Base-by-base conservation (phyloP, 2,797 vertebrate species). In the Notolepis coatsorum region DNA sequence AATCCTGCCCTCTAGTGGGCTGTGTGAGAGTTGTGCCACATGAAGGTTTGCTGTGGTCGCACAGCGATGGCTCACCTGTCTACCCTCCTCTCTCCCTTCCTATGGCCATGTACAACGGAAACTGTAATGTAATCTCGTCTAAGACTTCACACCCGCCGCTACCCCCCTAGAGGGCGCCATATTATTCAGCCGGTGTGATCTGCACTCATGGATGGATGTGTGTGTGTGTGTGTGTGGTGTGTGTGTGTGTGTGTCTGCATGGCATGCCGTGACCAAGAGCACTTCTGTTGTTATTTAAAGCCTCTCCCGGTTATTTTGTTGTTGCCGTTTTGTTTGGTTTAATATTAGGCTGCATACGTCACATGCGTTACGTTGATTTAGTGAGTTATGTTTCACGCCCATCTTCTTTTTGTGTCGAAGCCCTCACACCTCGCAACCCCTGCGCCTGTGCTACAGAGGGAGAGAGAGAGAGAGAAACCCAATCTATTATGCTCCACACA, bases 261-360 rank as follows among this genome's bases (percentile, higher is more conserved):
- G 64, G 80, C 78, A 82, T 81, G 75, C 71, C 9, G 42, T 67
- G 59, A 74, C 72, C 41, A 31, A 58, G 39, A 73, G 60, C 59
- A 33, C 60, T 67, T 62, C 1, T 43, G 42, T 64, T 72, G 65
- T n/a, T 51, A 13, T 69, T 71, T 56, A n/a, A n/a, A 49, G 38
- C 56, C 47, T 20, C 51, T 58, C 60, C 68, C 55, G 38, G 41
- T 73, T n/a, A n/a, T n/a, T 80, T 63, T 24, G 27, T 74, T 52
- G 3, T 55, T 60, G 25, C 48, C 5, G 27, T 49, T 17, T 33
- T 52, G 4, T 73, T 72, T 68, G 10, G 3, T 67, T 51, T 61
- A 31, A 85, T 84, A 75, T 80, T 77, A 51, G 68, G 85, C 71
- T 84, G 79, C 79, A 85, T 82, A 79, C 80, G 76, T 88, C 81